Conservation (phyloP, 2,797 vertebrate genomes). For the Zenarchopterus dispar region DNA sequence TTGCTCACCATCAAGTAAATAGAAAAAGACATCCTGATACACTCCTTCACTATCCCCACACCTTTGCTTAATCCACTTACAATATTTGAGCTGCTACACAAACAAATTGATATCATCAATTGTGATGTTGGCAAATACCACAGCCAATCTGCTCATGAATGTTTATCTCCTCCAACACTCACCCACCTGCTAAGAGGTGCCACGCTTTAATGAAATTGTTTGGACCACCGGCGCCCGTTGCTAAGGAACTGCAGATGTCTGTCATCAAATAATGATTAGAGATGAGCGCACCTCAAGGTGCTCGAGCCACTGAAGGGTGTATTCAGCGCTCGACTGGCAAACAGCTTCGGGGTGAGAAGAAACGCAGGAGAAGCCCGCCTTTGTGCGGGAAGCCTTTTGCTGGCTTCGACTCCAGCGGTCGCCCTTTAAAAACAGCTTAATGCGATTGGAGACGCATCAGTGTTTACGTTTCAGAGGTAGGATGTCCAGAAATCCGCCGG, state of each 20-base stretch:
- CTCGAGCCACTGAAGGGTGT: constrained; percentile 88
- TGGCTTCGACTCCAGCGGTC: constrained; percentile 51
- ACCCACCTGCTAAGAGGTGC: constrained; percentile 99
- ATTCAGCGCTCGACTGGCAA: constrained; percentile 89
- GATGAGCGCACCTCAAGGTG: constrained; percentile 96
- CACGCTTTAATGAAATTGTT: constrained; percentile 99
- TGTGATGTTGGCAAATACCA: constrained; percentile 98
- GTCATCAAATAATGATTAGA: constrained; percentile 99
- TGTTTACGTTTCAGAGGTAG: constrained; percentile 68
- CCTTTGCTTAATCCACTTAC: constrained; percentile 82
- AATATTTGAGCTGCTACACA: constrained; percentile 91
- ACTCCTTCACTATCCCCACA: constrained; percentile 69
- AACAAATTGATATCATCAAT: constrained; percentile 98
- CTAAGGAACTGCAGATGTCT: constrained; percentile 98
- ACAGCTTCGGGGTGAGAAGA: constrained; percentile 77
- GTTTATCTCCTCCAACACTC: constrained; percentile 98
- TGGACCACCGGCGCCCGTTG: constrained; percentile 95
- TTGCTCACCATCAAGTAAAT: constrained; percentile 54
- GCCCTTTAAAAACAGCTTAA: constrained; percentile 64
- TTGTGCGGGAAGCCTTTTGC: constrained; percentile 57
- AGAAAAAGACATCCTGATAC: constrained; percentile 68
- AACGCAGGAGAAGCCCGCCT: constrained; percentile 47
- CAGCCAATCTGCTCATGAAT: constrained; percentile 95
- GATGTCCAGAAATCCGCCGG: constrained; percentile 48
- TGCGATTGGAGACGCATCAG: constrained; percentile 65